Conservation (phyloP, 2,888 invertebrate genomes). For the Toxonevra muliebris region DNA sequence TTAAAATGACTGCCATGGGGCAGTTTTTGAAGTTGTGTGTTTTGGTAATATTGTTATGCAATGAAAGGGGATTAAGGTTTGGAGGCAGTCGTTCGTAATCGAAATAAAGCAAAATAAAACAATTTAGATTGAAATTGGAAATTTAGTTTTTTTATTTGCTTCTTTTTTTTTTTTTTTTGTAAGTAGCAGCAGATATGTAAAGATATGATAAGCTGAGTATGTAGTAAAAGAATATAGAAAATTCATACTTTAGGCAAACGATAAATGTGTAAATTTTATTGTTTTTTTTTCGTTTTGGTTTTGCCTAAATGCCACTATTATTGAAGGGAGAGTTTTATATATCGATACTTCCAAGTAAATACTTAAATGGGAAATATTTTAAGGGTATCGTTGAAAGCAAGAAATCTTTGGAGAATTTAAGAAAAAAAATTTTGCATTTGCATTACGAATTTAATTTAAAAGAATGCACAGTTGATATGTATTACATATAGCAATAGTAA, state of each 20-base stretch:
- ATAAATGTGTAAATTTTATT: constrained; percentile 31
- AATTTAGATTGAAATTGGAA: constrained; percentile 49
- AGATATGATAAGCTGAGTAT: not conserved
- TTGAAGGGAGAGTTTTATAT: not conserved
- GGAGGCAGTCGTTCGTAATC: not conserved
- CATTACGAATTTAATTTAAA: no score
- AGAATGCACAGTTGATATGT: no score
- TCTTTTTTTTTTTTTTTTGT: constrained; percentile 50
- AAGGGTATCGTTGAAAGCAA: no score
- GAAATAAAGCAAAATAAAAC: constrained; percentile 45
- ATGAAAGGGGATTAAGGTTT: not conserved
- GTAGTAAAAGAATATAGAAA: constrained; percentile 3
- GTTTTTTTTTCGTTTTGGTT: not conserved
- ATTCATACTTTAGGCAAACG: constrained; percentile 25
- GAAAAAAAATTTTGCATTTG: no score
- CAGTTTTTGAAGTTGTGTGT: constrained; percentile 22
- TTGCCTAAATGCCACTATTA: not conserved
- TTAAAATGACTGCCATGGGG: constrained; percentile 33
- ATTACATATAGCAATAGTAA: no score
- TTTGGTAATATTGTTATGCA: not conserved
- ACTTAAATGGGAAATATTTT: no score
- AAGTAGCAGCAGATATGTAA: not conserved
- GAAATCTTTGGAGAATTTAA: no score
- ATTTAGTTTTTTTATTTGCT: constrained; percentile 35
- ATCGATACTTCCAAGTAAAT: no score